phyloP scores from a whole-genome alignment of 2,113 vertebrate genomes.

The Catharus bicknelli region DNA sequence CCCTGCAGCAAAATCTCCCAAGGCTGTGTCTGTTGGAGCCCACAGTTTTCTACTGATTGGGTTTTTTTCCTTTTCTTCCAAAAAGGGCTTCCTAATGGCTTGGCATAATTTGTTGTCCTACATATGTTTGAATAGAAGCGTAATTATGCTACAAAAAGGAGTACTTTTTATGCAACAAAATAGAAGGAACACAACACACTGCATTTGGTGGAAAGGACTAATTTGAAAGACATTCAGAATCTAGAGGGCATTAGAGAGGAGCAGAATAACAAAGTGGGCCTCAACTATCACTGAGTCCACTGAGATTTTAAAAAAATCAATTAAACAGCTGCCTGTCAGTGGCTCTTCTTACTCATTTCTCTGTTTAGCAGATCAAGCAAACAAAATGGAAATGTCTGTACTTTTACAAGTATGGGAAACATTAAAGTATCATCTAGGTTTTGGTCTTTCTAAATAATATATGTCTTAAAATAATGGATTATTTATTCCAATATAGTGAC shows the following conservation, averaged over 20 bases:
- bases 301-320: not conserved
- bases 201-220: not conserved
- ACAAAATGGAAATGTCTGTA: not conserved
- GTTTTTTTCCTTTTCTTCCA: not conserved
- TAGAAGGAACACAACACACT: not conserved
- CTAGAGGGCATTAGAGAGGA: not conserved
- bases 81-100: not conserved
- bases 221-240: not conserved
- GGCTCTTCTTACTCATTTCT: not conserved
- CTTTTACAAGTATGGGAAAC: not conserved
- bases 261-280: not conserved
- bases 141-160: not conserved
- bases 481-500: not conserved
- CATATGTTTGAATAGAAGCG: not conserved
- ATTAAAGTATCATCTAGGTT: not conserved
- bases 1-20: not conserved
- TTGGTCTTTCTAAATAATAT: not conserved
- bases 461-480: not conserved
- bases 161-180: not conserved
- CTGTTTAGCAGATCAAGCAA: not conserved
- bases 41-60: not conserved
- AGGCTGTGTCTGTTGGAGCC: not conserved
- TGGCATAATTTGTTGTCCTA: slow-evolving; percentile 13
- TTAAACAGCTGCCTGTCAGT: not conserved
- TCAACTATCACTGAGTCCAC: not conserved